Evolutionary conservation across 1,140 invertebrate species (phyloP).

Genomic region (Drosophila nebulosa): DNA sequence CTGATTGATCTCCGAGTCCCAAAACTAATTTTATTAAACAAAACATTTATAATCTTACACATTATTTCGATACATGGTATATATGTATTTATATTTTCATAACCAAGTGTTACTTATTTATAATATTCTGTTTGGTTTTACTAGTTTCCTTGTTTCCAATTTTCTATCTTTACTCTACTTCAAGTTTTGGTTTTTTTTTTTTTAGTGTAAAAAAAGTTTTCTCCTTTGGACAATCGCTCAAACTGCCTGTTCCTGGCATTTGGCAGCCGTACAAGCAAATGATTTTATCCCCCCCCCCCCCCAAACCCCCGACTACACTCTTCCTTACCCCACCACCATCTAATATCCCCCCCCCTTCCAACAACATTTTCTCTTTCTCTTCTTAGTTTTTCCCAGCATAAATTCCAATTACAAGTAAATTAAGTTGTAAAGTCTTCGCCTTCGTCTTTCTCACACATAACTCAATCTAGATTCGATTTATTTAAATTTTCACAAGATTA

Average conservation of each 20-base stretch:
- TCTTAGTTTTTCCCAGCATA: constrained; percentile 24
- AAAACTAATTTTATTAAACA: too few species aligned
- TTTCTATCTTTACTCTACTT: too few species aligned
- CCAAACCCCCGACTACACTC: not conserved
- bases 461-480: constrained; percentile 52
- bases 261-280: constrained; percentile 70
- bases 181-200: too few species aligned
- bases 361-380: not conserved
- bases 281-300: constrained; percentile 49
- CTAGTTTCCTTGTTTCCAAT: too few species aligned
- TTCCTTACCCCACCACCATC: constrained; percentile 8
- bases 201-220: constrained; percentile 47
- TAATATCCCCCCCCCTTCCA: too few species aligned
- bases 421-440: constrained; percentile 21
- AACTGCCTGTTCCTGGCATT: constrained; percentile 39
- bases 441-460: constrained; percentile 34
- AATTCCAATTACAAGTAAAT: constrained; percentile 33
- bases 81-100: too few species aligned
- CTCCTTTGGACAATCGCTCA: constrained; percentile 59
- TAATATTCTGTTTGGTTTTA: too few species aligned
- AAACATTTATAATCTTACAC: too few species aligned
- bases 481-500: constrained; percentile 33
- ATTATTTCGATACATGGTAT: too few species aligned
- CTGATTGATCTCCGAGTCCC: too few species aligned
- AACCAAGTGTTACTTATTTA: too few species aligned